Evolutionary conservation across 2,797 vertebrate species (phyloP).

Genomic region (Oreochromis grahami): DNA sequence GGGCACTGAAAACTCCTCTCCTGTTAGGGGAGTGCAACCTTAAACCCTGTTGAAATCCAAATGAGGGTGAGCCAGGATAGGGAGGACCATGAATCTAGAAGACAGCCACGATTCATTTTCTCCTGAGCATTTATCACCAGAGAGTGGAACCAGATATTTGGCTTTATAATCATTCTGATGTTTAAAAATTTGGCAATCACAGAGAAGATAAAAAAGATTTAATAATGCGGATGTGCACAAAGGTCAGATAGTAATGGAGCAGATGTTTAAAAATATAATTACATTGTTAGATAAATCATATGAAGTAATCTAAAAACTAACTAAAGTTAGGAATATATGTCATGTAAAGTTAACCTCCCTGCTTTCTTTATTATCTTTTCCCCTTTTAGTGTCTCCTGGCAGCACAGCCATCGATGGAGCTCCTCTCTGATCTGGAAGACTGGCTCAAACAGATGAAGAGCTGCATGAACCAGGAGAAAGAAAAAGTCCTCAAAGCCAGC

Average conservation of each 20-base stretch:
- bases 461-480: conserved; percentile 43
- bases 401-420: conserved; percentile 73
- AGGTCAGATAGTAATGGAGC: background rate
- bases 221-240: background rate
- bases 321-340: background rate
- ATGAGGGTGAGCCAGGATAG: background rate
- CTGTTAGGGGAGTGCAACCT: conserved; percentile 22
- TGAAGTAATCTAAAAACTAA: background rate
- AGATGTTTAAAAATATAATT: background rate
- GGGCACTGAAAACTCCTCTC: conserved; percentile 1
- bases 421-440: conserved; percentile 78
- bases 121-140: conserved; percentile 33
- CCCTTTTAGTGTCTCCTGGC: conserved; percentile 71
- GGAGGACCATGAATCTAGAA: conserved; percentile 1
- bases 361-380: background rate
- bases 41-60: background rate
- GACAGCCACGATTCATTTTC: conserved; percentile 16
- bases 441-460: conserved; percentile 77
- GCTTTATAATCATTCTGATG: background rate
- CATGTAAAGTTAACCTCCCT: background rate
- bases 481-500: conserved; percentile 24
- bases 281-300: background rate
- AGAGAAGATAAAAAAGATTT: background rate
- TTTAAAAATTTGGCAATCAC: background rate
- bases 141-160: conserved; percentile 33